Base-by-base conservation (phyloP, 2,888 invertebrate species). In the Folsomia manolachei region DNA sequence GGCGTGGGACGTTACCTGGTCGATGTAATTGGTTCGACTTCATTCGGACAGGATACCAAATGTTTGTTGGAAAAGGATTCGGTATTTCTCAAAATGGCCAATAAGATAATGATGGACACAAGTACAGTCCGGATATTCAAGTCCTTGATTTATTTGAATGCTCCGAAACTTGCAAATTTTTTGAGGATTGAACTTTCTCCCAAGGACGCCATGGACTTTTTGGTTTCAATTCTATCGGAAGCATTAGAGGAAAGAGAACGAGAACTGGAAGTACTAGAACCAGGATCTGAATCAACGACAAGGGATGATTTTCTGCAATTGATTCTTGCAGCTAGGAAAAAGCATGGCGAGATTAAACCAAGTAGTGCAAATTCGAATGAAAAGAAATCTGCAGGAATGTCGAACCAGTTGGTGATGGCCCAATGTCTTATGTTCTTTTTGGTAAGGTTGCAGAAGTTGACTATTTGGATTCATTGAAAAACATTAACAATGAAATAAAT, bases 31-130 rank as follows among this genome's bases (percentile, higher is more conserved):
- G 82, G 82, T 0, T 84, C 83, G 0, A 82, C 84, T 1, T 83
- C 86, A 0, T 86, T 86, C 73, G 86, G 86, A 0, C 60, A 74
- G 71, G 70, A 74, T 14, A 74, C 76, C 0, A 70, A 71, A 9
- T 68, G 74, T 0, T 24, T 76, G 9, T 63, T 63, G 27, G 74
- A 82, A 24, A 64, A 65, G 0, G 82, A 85, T 26, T 77, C 85
- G 82, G 1, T 84, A 83, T 51, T 85, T 84, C 66, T 81, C 81
- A 26, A 74, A 63, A 77, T 78, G 76, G 74, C 77, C 0, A 71
- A 71, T 53, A 65, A 81, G 18, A 60, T 71, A 11, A 73, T 73
- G 1, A 68, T n/a, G n/a, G n/a, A n/a, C n/a, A n/a, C 65, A 11
- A 63, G 70, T 21, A 70, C 70, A 4, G 19, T 70, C 1, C 0